These are phyloP conservation scores for Dysidea cf. avara DNA, from an alignment of 37 sponge, comb jelly and placozoan species.

Conservation along the genomic window DNA sequence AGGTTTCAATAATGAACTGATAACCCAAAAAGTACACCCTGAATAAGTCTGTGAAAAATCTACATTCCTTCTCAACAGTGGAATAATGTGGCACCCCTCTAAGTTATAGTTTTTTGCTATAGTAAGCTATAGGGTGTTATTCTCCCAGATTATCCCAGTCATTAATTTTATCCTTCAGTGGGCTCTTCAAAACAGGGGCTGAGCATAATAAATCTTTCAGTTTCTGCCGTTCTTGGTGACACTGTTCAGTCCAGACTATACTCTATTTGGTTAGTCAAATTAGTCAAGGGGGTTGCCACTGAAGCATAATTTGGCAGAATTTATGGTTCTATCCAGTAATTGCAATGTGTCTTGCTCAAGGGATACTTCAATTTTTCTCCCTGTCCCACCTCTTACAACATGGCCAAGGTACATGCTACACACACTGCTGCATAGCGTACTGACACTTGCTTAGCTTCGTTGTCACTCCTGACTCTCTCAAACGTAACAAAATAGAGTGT, in stretches of 20 bases:
- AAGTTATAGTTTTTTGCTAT: constrained; percentile 30
- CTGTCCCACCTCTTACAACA: constrained; percentile 18
- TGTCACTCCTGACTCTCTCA: constrained; percentile 31
- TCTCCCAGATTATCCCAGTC: constrained; percentile 18
- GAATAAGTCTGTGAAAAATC: constrained; percentile 24
- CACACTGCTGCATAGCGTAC: constrained; percentile 23
- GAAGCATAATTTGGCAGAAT: too few relatives aligned
- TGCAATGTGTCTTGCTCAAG: constrained; percentile 13
- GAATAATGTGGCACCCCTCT: constrained; percentile 34
- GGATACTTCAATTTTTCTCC: not conserved
- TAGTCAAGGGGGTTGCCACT: too few relatives aligned
- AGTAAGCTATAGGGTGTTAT: constrained; percentile 52
- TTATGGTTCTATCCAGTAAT: constrained; percentile 38
- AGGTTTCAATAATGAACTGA: constrained; percentile 33
- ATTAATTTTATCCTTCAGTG: constrained; percentile 20
- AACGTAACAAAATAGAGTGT: not conserved
- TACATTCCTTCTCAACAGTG: constrained; percentile 61
- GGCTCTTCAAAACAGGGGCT: constrained; percentile 18
- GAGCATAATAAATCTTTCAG: constrained; percentile 15
- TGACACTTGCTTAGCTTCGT: constrained; percentile 23
- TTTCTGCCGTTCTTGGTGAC: constrained; percentile 17
- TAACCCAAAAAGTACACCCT: constrained; percentile 43
- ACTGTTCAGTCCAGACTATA: constrained; percentile 23
- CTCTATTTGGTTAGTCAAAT: constrained; percentile 10
- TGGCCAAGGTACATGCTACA: constrained; percentile 44